A percentile compares a stretch with the other conserved stretches of the same genome.
These are phyloP conservation scores for Oncorhynchus tshawytscha DNA, from an alignment of 2,113 vertebrate genomes.

Conservation along the genomic window DNA sequence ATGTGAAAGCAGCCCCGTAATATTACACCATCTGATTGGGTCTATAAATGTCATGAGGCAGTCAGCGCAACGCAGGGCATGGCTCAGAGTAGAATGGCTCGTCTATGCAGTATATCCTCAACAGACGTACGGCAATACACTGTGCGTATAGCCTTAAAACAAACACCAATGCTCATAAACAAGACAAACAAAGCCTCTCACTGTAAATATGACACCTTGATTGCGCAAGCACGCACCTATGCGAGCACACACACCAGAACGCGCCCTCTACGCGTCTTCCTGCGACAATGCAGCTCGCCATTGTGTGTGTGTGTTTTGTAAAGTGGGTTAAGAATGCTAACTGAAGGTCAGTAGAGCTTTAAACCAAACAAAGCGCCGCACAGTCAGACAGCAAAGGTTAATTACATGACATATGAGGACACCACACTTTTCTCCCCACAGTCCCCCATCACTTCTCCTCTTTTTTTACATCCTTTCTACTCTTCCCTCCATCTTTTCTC, in stretches of 20 bases:
- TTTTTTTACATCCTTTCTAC: not conserved
- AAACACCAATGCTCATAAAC: not conserved
- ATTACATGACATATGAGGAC: constrained; percentile 50
- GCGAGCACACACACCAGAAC: not conserved
- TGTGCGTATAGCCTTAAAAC: not conserved
- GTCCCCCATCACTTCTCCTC: not conserved
- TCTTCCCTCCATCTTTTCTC: too few relatives aligned
- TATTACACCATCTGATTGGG: not conserved
- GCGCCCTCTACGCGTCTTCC: too few relatives aligned
- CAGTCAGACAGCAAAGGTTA: constrained; percentile 49
- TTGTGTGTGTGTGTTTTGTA: constrained; percentile 2
- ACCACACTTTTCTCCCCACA: not conserved
- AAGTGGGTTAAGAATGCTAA: constrained; percentile 12
- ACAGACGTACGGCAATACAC: not conserved
- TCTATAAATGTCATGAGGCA: not conserved
- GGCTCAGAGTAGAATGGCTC: not conserved
- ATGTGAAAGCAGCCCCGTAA: not conserved
- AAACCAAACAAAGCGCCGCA: constrained; percentile 5
- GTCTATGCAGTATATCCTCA: not conserved
- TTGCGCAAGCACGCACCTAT: not conserved
- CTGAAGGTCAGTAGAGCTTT: constrained; percentile 6
- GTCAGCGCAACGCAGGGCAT: too few relatives aligned
- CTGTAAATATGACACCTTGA: too few relatives aligned
- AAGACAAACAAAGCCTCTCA: not conserved
- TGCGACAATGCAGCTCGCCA: not conserved